These are phyloP conservation scores for Holacanthus passer DNA, from an alignment of 2,113 vertebrate species.

Conservation along the genomic window DNA sequence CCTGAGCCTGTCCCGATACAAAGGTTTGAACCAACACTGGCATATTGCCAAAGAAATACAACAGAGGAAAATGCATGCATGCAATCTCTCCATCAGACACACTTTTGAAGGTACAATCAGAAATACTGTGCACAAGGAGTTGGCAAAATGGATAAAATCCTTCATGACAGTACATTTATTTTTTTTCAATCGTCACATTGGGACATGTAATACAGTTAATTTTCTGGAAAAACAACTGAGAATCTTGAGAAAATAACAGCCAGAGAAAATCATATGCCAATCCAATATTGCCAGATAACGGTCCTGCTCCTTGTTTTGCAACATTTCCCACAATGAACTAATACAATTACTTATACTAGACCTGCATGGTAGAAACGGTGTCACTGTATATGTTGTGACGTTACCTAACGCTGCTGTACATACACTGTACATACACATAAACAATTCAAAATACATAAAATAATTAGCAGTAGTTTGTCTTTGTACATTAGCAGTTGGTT, in stretches of 20 bases:
- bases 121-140: not conserved
- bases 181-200: not conserved
- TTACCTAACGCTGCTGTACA: too few species aligned
- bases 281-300: not conserved
- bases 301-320: not conserved
- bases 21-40: not conserved
- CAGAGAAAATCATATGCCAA: not conserved
- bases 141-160: not conserved
- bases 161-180: not conserved
- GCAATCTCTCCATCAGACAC: not conserved
- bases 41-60: slow-evolving; percentile 4
- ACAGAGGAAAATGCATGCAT: slow-evolving; percentile 2
- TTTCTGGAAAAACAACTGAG: not conserved
- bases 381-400: too few species aligned
- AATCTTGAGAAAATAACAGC: not conserved
- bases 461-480: slow-evolving; percentile 30
- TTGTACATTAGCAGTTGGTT: slow-evolving; percentile 20
- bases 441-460: slow-evolving; percentile 20
- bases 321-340: not conserved
- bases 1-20: slow-evolving; percentile 3
- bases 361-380: not conserved
- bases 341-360: not conserved
- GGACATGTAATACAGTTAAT: not conserved
- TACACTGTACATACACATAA: not conserved
- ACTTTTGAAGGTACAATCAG: not conserved